Base-by-base conservation (phyloP, 2,888 invertebrate species). In the Drosophila mimica region DNA sequence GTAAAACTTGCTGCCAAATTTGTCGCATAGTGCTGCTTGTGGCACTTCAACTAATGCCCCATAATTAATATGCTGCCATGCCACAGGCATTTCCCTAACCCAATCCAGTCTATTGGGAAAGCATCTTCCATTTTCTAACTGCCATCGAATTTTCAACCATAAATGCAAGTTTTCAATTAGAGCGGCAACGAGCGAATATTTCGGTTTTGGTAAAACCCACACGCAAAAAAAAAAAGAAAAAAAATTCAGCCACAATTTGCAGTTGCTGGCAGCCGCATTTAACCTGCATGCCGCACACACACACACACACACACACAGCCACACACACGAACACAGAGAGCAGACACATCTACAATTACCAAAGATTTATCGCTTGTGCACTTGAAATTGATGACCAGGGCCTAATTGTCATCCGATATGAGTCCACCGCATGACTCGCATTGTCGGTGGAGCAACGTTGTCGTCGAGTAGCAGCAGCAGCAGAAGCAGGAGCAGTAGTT, bases 281-380 rank as follows among this genome's bases (percentile, higher is more conserved):
- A 89, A 82, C 80, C 90, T 79, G 79, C 79, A 61, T 61, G 30
- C 20, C 58, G 30, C 51, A 46, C 40, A 53, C 33, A 48, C 43
- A 8, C 20, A 30, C 40, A 30, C 52, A 33, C 56, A n/a, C 62
- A 58, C 66, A 56, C 34, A 43, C 2, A 64, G 28, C 20, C 36
- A 36, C 52, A 28, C 57, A 25, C 64, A 63, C 61, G 36, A 15
- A 36, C 25, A 25, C 25, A 49, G 36, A 48, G 1, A 63, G 34
- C 59, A 53, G 61, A 74, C 58, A 79, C 70, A 70, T 61, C 79
- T 71, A 87, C 90, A 87, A 91, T 91, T 91, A 87, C 91, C 75
- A 80, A 89, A 90, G 91, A 87, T 87, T 87, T 87, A 87, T 87
- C 90, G 87, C 90, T 76, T 91, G 91, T 91, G 87, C 87, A 87